phyloP scores from a whole-genome alignment of 2,888 invertebrate species.

The Hypercompe scribonia region DNA sequence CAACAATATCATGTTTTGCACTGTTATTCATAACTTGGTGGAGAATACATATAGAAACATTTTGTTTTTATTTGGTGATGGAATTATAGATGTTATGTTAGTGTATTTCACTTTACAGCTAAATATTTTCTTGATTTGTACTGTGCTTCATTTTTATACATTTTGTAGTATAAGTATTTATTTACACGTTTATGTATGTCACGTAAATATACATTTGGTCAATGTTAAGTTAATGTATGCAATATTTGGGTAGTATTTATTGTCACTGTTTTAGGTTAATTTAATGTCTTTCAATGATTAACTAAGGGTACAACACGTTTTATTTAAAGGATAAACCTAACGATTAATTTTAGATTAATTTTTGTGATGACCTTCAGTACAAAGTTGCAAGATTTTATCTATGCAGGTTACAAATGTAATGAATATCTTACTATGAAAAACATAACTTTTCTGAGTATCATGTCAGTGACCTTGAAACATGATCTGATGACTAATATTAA shows the following conservation, averaged over 20 bases:
- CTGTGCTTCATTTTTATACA: neutral
- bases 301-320: too few species aligned
- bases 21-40: slow-evolving; percentile 66
- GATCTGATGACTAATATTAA: neutral
- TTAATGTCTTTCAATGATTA: neutral
- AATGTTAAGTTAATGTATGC: neutral
- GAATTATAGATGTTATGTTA: slow-evolving; percentile 29
- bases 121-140: neutral
- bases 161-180: neutral
- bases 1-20: slow-evolving; percentile 36
- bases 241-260: neutral
- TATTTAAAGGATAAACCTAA: neutral
- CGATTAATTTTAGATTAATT: neutral
- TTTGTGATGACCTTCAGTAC: neutral
- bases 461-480: neutral
- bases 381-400: neutral
- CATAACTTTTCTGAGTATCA: neutral
- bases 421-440: neutral
- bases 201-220: neutral
- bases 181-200: neutral
- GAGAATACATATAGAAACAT: slow-evolving; percentile 55
- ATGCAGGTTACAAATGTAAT: neutral
- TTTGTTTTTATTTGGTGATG: slow-evolving; percentile 37
- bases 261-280: neutral
- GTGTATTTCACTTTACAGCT: neutral